Percentiles rank a stretch among this genome's conserved stretches.
phyloP scores from a whole-genome alignment of 2,113 vertebrate species.

The Pimephales promelas region DNA sequence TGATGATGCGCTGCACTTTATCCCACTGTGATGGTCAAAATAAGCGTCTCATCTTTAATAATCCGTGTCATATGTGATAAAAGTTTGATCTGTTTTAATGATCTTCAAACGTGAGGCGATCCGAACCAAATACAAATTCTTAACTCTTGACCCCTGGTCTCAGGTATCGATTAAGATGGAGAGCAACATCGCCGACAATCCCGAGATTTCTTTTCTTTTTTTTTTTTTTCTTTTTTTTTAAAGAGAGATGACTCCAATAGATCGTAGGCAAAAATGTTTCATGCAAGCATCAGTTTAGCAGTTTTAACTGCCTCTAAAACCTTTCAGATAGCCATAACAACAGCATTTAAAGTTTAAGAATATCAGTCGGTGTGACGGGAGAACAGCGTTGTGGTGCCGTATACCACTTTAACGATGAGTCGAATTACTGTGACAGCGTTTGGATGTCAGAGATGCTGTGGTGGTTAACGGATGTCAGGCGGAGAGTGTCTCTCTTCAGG shows the following conservation, averaged over 20 bases:
- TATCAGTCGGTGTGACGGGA: neutral
- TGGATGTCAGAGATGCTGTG: conserved; percentile 7
- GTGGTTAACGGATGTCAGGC: neutral
- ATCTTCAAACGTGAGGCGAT: neutral
- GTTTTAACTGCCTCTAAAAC: neutral
- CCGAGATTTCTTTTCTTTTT: too few species aligned
- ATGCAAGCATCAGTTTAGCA: neutral
- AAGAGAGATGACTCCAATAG: conserved; percentile 3
- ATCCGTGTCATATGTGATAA: conserved; percentile 31
- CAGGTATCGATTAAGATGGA: conserved; percentile 24
- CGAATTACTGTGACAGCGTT: neutral
- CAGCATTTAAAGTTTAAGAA: conserved; percentile 20
- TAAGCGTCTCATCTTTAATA: conserved; percentile 62
- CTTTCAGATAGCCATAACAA: neutral
- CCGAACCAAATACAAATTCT: neutral
- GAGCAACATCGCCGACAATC: conserved; percentile 29
- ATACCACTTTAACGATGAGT: conserved; percentile 1
- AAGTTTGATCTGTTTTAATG: conserved; percentile 28
- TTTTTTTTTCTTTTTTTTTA: neutral
- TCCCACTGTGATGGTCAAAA: conserved; percentile 38
- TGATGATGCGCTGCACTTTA: conserved; percentile 60
- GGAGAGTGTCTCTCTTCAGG: conserved; percentile 14
- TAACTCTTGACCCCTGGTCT: conserved; percentile 20
- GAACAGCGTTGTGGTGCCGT: neutral
- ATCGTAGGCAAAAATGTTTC: conserved; percentile 1